These are phyloP conservation scores for Caenorhabditis auriculariae DNA, from an alignment of 2,888 invertebrate genomes.

Conservation along the genomic window DNA sequence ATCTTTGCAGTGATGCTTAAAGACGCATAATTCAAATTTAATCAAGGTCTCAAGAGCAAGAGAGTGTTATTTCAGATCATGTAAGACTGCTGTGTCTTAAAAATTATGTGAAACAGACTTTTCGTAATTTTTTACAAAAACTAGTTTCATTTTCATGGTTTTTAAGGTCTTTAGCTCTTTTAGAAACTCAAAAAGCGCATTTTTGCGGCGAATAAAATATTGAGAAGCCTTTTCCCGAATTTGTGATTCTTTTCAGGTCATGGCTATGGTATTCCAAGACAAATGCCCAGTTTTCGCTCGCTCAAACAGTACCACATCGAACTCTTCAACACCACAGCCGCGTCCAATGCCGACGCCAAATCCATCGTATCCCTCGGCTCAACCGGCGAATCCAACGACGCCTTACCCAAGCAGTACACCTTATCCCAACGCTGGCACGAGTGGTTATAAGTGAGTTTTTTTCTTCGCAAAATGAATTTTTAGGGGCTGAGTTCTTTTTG, in stretches of 20 bases:
- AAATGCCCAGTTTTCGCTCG: slow-evolving; percentile 80
- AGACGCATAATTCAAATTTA: too few species aligned
- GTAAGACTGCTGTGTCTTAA: too few species aligned
- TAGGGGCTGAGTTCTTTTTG: too few species aligned
- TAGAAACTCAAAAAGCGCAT: neutral
- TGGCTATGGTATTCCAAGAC: slow-evolving; percentile 89
- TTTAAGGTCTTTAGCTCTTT: too few species aligned
- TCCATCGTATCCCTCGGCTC: slow-evolving; percentile 23
- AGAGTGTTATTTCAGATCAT: too few species aligned
- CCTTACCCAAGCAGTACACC: slow-evolving; percentile 28
- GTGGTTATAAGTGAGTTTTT: slow-evolving; percentile 25
- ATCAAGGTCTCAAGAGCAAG: too few species aligned
- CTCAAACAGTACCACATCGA: slow-evolving; percentile 7
- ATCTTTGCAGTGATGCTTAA: too few species aligned
- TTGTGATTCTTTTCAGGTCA: slow-evolving; percentile 67
- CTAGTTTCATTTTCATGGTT: neutral
- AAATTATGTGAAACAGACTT: neutral
- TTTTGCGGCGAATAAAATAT: neutral
- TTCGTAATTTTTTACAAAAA: neutral
- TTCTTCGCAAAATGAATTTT: too few species aligned
- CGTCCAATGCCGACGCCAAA: slow-evolving; percentile 46
- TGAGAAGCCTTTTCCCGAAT: neutral
- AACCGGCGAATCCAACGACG: slow-evolving; percentile 14
- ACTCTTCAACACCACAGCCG: slow-evolving; percentile 64
- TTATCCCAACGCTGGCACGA: slow-evolving; percentile 28